Conservation (phyloP, 2,113 vertebrate genomes). For the Rhynchopsitta pachyrhyncha region DNA sequence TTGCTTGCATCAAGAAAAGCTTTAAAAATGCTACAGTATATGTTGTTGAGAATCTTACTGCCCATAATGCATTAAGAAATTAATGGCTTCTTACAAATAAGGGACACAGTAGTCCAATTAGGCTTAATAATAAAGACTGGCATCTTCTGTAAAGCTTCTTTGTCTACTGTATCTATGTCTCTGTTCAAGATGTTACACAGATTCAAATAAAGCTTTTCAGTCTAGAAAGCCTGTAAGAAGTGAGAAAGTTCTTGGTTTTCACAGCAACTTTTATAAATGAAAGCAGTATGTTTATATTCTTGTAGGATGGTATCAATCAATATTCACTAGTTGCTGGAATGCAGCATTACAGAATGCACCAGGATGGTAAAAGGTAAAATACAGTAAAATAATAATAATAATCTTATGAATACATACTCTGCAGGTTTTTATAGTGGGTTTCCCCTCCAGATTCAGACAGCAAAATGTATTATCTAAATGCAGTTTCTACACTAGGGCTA, state of each 20-base stretch:
- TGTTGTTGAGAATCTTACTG: neutral
- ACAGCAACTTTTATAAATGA: neutral
- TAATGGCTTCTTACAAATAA: neutral
- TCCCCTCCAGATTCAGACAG: neutral
- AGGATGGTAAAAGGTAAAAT: neutral
- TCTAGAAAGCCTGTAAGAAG: neutral
- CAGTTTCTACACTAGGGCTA: neutral
- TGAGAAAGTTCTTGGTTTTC: neutral
- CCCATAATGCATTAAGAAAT: neutral
- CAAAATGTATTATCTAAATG: neutral
- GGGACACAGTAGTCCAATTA: neutral
- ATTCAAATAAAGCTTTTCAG: neutral
- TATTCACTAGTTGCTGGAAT: neutral
- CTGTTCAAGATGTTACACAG: neutral
- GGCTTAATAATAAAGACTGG: neutral
- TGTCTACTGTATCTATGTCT: neutral
- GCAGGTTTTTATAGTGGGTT: neutral
- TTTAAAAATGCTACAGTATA: neutral
- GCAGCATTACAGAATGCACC: neutral
- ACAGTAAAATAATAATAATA: neutral
- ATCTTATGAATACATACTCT: neutral
- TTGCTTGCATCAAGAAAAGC: neutral
- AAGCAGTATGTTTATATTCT: neutral
- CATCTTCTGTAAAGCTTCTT: neutral
- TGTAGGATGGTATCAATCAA: neutral